Evolutionary conservation across 2,113 vertebrate species (phyloP).

Genomic region (Erpornis zantholeuca): DNA sequence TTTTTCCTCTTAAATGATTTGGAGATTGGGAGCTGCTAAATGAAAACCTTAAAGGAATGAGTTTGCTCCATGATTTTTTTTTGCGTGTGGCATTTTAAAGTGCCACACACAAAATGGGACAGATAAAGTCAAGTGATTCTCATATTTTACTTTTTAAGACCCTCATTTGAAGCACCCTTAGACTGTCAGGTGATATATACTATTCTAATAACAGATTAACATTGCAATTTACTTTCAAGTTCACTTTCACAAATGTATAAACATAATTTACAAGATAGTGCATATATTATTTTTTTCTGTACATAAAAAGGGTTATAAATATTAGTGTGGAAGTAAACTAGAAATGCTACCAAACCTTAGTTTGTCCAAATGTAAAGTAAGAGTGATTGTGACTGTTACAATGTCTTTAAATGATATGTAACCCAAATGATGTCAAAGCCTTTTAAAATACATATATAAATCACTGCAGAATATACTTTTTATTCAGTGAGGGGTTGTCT

Average conservation of each 20-base stretch:
- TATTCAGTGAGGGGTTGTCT: background rate
- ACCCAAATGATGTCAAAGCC: background rate
- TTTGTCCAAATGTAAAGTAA: background rate
- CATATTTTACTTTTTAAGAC: background rate
- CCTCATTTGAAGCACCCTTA: background rate
- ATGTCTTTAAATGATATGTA: background rate
- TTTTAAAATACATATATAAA: background rate
- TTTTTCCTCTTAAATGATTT: background rate
- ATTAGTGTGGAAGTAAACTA: background rate
- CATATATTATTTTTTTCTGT: background rate
- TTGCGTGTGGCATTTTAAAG: background rate
- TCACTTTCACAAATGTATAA: background rate
- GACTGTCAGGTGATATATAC: background rate
- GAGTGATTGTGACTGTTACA: background rate
- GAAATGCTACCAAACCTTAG: background rate
- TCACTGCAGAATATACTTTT: background rate
- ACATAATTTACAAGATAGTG: background rate
- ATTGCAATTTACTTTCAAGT: background rate
- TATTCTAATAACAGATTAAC: background rate
- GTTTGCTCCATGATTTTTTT: background rate
- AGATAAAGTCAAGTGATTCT: background rate
- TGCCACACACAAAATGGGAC: no score
- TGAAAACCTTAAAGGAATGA: background rate
- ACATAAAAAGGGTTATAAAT: background rate
- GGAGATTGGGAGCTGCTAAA: slow-evolving; percentile 28